Evolutionary conservation across 2,888 invertebrate genomes (phyloP).

Genomic region (Drosophila eohydei): DNA sequence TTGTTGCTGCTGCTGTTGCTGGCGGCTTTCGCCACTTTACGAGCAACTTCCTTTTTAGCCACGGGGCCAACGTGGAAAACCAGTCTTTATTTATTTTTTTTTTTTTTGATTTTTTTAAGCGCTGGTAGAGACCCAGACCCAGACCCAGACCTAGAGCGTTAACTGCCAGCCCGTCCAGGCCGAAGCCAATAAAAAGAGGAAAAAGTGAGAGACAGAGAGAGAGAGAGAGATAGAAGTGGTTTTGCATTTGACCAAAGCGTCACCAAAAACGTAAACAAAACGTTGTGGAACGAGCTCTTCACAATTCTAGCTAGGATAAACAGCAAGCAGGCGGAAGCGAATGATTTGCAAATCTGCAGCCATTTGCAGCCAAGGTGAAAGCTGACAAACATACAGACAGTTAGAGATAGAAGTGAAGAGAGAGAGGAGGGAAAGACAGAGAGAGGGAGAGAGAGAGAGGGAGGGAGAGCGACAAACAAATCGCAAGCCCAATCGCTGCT

Average conservation of each 20-base stretch:
- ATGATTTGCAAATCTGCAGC: slow-evolving; percentile 61
- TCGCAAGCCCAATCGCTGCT: slow-evolving; percentile 35
- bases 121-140: slow-evolving; percentile 27
- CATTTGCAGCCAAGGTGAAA: slow-evolving; percentile 58
- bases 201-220: not conserved
- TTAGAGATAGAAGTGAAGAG: not conserved
- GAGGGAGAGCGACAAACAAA: slow-evolving; percentile 6
- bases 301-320: slow-evolving; percentile 42
- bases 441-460: not conserved
- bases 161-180: slow-evolving; percentile 3
- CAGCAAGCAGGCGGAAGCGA: slow-evolving; percentile 49
- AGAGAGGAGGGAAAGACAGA: not conserved
- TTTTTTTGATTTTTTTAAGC: slow-evolving; percentile 21
- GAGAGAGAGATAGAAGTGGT: slow-evolving; percentile 1
- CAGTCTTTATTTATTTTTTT: slow-evolving; percentile 29
- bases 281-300: slow-evolving; percentile 18
- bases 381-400: slow-evolving; percentile 33
- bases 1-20: slow-evolving; percentile 31
- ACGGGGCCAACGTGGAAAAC: slow-evolving; percentile 57
- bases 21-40: slow-evolving; percentile 78
- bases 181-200: slow-evolving; percentile 7
- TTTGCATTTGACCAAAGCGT: slow-evolving; percentile 34
- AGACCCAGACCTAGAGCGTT: slow-evolving; percentile 27
- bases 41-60: slow-evolving; percentile 74
- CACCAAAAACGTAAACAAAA: slow-evolving; percentile 54